A percentile compares a stretch with the other conserved stretches of the same genome.
phyloP scores from a whole-genome alignment of 2,797 vertebrate species.

The Limosa lapponica region DNA sequence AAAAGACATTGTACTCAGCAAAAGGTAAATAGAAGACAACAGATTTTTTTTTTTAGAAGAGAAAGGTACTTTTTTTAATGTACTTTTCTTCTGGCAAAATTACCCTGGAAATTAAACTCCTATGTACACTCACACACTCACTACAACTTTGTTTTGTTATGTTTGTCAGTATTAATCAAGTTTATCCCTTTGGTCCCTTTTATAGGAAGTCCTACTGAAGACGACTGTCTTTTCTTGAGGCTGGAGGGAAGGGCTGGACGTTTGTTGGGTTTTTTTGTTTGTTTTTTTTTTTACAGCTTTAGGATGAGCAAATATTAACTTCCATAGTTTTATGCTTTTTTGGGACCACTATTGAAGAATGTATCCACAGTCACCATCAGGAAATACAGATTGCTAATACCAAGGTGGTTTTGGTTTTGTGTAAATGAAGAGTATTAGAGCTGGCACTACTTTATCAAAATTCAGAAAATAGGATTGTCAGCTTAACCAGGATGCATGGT shows the following conservation, averaged over 20 bases:
- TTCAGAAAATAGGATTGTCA: slow-evolving; percentile 1
- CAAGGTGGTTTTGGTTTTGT: neutral
- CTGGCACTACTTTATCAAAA: neutral
- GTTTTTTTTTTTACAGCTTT: neutral
- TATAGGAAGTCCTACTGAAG: neutral
- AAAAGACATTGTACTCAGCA: neutral
- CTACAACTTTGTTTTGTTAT: neutral
- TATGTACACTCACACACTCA: neutral
- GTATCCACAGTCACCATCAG: neutral
- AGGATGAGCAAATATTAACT: neutral
- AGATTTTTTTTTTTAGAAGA: neutral
- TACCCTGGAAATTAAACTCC: neutral
- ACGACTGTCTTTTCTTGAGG: neutral
- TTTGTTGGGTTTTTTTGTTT: no score
- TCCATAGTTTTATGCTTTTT: neutral
- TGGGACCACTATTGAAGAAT: neutral
- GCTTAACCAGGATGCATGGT: neutral
- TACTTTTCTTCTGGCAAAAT: neutral
- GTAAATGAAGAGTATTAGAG: neutral
- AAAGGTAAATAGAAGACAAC: neutral
- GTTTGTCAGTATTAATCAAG: neutral
- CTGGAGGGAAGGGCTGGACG: accelerated
- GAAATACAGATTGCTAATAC: neutral
- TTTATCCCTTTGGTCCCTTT: neutral
- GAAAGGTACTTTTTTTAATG: neutral